phyloP scores from a whole-genome alignment of 35 echinoderm and acorn worm species.

The Chiridota heheva region DNA sequence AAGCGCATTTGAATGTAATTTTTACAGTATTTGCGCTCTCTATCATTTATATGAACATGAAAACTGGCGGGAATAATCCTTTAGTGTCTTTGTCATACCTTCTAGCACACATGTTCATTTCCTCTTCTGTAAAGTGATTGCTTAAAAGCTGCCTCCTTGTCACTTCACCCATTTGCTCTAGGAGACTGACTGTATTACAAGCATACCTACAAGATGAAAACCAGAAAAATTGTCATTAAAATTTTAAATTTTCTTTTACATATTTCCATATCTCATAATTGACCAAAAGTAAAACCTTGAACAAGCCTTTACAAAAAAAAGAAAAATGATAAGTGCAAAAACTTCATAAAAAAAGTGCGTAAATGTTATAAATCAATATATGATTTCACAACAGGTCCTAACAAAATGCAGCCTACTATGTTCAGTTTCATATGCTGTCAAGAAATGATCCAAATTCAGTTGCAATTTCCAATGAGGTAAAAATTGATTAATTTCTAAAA shows the following conservation, averaged over 20 bases:
- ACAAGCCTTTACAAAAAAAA: neutral
- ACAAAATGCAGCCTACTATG: too few species aligned
- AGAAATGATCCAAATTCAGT: too few species aligned
- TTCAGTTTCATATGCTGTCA: too few species aligned
- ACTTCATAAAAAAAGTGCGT: neutral
- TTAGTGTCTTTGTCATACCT: neutral
- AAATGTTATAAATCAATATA: too few species aligned
- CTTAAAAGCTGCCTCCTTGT: neutral
- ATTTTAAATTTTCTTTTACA: neutral
- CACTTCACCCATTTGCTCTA: slow-evolving; percentile 16
- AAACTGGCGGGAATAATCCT: neutral
- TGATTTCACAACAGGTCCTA: too few species aligned
- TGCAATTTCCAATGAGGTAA: too few species aligned
- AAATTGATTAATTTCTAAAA: too few species aligned
- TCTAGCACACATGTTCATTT: neutral
- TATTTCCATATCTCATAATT: neutral
- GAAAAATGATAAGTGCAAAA: neutral
- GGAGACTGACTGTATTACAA: neutral
- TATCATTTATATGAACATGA: too few species aligned
- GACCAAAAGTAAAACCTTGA: neutral
- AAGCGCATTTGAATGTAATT: neutral
- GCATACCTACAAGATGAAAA: neutral
- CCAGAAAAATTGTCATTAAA: neutral
- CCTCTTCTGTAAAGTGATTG: neutral
- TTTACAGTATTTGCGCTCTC: neutral